Conservation (phyloP, 1,140 invertebrate genomes). For the Eupristina koningsbergeri region DNA sequence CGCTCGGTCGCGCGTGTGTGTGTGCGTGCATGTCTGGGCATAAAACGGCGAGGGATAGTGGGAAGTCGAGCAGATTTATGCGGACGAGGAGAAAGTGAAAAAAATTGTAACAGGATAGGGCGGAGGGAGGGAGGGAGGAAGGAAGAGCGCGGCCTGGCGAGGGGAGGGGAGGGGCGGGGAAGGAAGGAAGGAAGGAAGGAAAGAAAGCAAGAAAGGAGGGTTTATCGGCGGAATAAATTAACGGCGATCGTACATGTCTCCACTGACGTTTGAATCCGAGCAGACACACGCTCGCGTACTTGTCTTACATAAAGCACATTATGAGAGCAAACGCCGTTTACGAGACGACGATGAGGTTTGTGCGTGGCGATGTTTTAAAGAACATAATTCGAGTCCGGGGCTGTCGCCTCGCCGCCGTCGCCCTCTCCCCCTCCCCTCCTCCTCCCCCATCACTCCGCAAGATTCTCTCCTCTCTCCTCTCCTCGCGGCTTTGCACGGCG, state of each 20-base stretch:
- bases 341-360: constrained; percentile 16
- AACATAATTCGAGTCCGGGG: not conserved
- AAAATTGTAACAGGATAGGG: too few species aligned
- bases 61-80: constrained; percentile 40
- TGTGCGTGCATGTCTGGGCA: not conserved
- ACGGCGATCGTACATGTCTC: not conserved
- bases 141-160: too few species aligned
- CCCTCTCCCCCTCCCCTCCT: too few species aligned
- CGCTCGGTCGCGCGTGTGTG: not conserved
- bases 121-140: not conserved
- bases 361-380: not conserved
- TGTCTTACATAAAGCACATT: constrained; percentile 47
- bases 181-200: constrained; percentile 1
- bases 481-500: not conserved
- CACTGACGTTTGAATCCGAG: not conserved
- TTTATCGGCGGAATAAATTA: constrained; percentile 52
- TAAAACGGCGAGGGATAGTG: constrained; percentile 5
- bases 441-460: too few species aligned
- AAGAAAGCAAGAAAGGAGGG: not conserved
- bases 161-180: constrained; percentile 17
- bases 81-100: constrained; percentile 4
- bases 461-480: too few species aligned
- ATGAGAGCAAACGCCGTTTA: constrained; percentile 41
- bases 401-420: not conserved
- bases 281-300: constrained; percentile 1